phyloP scores from a whole-genome alignment of 2,113 vertebrate genomes.

The Brachirus orientalis region DNA sequence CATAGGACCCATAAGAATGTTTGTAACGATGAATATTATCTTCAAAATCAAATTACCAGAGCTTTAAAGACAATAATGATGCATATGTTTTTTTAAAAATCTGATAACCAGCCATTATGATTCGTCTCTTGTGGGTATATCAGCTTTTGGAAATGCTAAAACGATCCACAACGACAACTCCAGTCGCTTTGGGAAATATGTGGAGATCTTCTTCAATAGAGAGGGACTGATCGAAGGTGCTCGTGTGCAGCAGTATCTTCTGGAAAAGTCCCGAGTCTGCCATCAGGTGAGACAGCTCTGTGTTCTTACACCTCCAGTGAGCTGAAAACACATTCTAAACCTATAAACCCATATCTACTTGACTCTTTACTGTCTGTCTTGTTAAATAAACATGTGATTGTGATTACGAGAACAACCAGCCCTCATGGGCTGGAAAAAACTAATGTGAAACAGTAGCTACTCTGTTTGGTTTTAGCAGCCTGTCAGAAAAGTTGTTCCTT shows the following conservation, averaged over 20 bases:
- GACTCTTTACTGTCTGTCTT: neutral
- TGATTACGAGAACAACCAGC: neutral
- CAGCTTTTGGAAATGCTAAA: slow-evolving; percentile 97
- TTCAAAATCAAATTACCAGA: no score
- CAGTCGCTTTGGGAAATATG: slow-evolving; percentile 97
- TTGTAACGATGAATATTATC: no score
- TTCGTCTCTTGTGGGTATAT: neutral
- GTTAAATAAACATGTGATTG: neutral
- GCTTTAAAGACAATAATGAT: no score
- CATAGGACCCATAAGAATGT: no score
- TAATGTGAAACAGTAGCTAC: neutral
- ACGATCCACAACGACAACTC: slow-evolving; percentile 95
- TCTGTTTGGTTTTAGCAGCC: neutral
- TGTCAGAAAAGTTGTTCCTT: neutral
- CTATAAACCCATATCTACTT: neutral
- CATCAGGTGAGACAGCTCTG: slow-evolving; percentile 84
- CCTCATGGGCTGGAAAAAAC: neutral
- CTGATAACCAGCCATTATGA: no score
- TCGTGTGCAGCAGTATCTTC: slow-evolving; percentile 91
- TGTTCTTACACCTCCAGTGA: neutral
- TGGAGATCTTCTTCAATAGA: slow-evolving; percentile 91
- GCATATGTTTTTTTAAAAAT: no score
- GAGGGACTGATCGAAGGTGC: slow-evolving; percentile 89
- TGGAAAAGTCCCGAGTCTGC: slow-evolving; percentile 96
- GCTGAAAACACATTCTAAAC: neutral